phyloP scores from a whole-genome alignment of 2,888 invertebrate species.

The Philereme vetulata region DNA sequence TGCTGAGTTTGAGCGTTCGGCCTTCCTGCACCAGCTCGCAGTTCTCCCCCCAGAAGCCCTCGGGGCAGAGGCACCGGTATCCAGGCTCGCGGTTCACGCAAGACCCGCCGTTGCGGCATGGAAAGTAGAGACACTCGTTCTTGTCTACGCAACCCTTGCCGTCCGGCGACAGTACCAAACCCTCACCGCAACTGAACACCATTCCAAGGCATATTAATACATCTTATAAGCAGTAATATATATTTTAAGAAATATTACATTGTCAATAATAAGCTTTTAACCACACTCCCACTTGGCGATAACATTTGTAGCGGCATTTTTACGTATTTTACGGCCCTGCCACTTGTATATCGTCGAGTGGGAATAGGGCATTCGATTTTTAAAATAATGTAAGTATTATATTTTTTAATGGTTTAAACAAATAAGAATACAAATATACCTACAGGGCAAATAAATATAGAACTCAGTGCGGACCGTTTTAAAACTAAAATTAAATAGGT shows the following conservation, averaged over 20 bases:
- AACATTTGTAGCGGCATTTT: constrained; percentile 7
- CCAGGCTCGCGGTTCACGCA: constrained; percentile 96
- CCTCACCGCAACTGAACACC: constrained; percentile 94
- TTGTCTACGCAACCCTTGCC: constrained; percentile 97
- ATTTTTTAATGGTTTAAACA: constrained; percentile 5
- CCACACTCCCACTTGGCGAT: constrained; percentile 7
- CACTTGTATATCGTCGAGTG: constrained; percentile 2
- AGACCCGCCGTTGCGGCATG: constrained; percentile 96
- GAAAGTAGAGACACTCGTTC: constrained; percentile 97
- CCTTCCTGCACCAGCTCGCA: constrained; percentile 97
- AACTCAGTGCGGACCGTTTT: constrained; percentile 67
- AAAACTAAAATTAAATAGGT: constrained; percentile 35
- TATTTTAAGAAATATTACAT: constrained; percentile 3
- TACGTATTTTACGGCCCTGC: background rate
- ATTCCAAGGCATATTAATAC: constrained; percentile 56
- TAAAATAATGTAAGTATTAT: constrained; percentile 2
- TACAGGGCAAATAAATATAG: constrained; percentile 36
- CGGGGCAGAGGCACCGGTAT: constrained; percentile 94
- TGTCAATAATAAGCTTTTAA: constrained; percentile 18
- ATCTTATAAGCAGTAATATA: constrained; percentile 34
- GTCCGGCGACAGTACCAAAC: constrained; percentile 94
- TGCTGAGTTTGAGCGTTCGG: constrained; percentile 96
- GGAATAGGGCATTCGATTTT: background rate
- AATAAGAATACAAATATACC: constrained; percentile 13
- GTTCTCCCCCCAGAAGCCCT: constrained; percentile 97